Conservation (phyloP, 2,888 invertebrate species). For the Drepanosiphum platanoidis region DNA sequence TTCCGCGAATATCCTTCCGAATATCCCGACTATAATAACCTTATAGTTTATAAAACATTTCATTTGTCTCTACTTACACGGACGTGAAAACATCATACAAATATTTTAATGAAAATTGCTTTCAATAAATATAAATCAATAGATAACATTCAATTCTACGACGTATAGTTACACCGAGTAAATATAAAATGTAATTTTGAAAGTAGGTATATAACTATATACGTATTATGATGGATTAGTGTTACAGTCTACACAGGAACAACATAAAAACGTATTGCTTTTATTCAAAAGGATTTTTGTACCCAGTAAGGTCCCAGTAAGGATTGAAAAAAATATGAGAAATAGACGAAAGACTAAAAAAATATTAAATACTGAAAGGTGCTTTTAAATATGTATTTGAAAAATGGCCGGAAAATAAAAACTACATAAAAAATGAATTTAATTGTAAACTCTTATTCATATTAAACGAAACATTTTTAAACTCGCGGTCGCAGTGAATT, state of each 20-base stretch:
- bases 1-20: too few relatives aligned
- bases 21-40: too few relatives aligned
- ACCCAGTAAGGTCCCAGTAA: neutral
- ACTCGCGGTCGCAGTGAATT: neutral
- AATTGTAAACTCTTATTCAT: neutral
- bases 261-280: neutral
- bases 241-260: neutral
- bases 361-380: slow-evolving; percentile 2
- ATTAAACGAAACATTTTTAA: neutral
- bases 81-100: neutral
- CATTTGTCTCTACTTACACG: neutral
- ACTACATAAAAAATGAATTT: too few relatives aligned
- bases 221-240: neutral
- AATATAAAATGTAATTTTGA: slow-evolving; percentile 22
- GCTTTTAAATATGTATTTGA: neutral
- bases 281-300: neutral
- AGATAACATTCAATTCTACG: neutral
- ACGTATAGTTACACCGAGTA: neutral
- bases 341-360: neutral
- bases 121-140: slow-evolving; percentile 2
- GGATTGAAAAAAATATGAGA: neutral
- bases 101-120: neutral
- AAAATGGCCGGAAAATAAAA: neutral
- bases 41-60: neutral
- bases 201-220: neutral